Conservation (phyloP, 2,888 invertebrate species). For the Cinara cedri region DNA sequence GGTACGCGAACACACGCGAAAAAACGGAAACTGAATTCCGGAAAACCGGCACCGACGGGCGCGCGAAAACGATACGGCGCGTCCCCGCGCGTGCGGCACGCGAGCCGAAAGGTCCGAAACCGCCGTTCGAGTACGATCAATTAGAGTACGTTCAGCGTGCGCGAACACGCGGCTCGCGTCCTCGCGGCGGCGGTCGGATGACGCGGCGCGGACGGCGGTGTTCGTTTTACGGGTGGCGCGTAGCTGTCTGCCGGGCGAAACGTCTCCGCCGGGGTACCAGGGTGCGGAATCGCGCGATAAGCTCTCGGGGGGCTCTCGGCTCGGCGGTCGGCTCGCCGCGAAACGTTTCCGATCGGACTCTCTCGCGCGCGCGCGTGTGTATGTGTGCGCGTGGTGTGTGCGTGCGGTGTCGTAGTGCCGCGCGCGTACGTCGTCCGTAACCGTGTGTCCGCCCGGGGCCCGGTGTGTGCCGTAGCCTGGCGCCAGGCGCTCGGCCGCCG, state of each 20-base stretch:
- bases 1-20: constrained; percentile 8
- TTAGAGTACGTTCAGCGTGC: background rate
- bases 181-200: constrained; percentile 6
- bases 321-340: too few relatives aligned
- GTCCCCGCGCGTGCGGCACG: background rate
- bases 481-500: constrained; percentile 51
- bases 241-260: too few relatives aligned
- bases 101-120: background rate
- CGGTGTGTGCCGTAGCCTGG: constrained; percentile 32
- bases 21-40: background rate
- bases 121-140: too few relatives aligned
- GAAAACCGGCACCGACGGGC: background rate
- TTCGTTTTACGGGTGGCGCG: too few relatives aligned
- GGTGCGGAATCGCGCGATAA: too few relatives aligned
- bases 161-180: background rate
- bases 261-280: too few relatives aligned
- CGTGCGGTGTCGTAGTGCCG: background rate
- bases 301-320: too few relatives aligned
- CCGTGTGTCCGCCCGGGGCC: constrained; percentile 48
- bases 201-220: too few relatives aligned
- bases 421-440: constrained; percentile 34
- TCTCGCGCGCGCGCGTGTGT: too few relatives aligned
- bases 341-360: too few relatives aligned
- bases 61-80: background rate
- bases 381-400: too few relatives aligned